Conservation (phyloP, 2,888 invertebrate genomes). For the Phyllotreta cruciferae region DNA sequence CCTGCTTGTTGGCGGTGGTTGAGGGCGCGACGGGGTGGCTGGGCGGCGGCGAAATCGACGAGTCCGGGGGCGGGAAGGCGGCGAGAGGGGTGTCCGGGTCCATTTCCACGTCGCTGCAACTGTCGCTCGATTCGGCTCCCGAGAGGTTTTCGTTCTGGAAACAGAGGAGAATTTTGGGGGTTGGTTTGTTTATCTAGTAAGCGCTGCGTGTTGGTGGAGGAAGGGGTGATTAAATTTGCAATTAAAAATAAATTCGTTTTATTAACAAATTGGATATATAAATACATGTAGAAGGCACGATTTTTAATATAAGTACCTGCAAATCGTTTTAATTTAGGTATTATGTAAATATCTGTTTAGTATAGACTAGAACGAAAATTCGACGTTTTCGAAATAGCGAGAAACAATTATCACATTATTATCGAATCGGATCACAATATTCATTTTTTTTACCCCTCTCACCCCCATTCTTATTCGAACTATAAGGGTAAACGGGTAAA, state of each 20-base stretch:
- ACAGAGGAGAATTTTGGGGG: too few relatives aligned
- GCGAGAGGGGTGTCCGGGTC: slow-evolving; percentile 47
- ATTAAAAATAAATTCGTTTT: too few relatives aligned
- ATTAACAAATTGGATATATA: not conserved
- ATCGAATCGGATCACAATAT: not conserved
- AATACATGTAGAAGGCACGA: slow-evolving; percentile 1
- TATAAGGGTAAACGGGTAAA: too few relatives aligned
- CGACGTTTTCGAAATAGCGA: not conserved
- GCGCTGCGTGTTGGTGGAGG: too few relatives aligned
- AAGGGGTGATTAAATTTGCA: too few relatives aligned
- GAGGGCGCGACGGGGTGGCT: too few relatives aligned
- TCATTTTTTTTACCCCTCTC: not conserved
- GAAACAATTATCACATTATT: not conserved
- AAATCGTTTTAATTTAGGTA: not conserved
- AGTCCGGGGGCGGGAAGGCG: slow-evolving; percentile 44
- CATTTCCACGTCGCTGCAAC: slow-evolving; percentile 57
- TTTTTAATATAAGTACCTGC: not conserved
- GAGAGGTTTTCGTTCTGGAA: slow-evolving; percentile 59
- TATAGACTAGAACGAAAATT: not conserved
- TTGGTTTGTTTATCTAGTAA: too few relatives aligned
- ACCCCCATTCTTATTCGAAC: too few relatives aligned
- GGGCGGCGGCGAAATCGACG: slow-evolving; percentile 45
- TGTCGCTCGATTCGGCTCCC: slow-evolving; percentile 56
- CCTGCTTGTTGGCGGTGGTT: too few relatives aligned
- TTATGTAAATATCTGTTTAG: too few relatives aligned